phyloP scores from a whole-genome alignment of 2,113 vertebrate species.

The Neomonachus schauinslandi region DNA sequence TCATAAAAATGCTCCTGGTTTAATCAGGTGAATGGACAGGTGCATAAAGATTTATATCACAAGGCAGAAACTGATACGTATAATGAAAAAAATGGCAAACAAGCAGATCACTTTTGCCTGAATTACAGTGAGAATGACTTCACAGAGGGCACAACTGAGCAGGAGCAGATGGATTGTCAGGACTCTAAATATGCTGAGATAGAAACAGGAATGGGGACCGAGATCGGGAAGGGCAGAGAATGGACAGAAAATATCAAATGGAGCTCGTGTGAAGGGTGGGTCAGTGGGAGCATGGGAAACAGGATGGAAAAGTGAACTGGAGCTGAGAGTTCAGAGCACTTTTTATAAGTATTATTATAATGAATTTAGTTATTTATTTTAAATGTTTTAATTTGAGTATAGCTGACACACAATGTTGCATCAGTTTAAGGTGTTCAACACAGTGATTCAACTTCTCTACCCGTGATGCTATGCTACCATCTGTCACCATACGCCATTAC shows the following conservation, averaged over 20 bases:
- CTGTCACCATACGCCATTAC: neutral
- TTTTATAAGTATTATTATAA: neutral
- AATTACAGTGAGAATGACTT: neutral
- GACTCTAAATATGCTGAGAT: neutral
- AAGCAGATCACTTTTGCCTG: neutral
- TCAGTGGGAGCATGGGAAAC: neutral
- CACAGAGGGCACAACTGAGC: neutral
- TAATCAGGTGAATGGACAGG: neutral
- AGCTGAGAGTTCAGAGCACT: neutral
- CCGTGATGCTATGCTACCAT: neutral
- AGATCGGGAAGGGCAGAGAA: neutral
- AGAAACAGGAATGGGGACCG: neutral
- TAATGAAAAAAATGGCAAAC: neutral
- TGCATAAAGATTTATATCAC: neutral
- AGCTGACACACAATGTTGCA: neutral
- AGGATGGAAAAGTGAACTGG: neutral
- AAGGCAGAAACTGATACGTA: neutral
- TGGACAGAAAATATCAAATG: neutral
- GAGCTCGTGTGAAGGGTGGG: neutral
- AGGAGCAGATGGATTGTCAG: neutral
- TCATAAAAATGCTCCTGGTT: neutral
- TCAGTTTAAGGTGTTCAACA: neutral
- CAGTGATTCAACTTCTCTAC: neutral
- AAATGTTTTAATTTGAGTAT: neutral
- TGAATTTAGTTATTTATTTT: neutral